Conservation (phyloP, 1,140 invertebrate genomes). For the Pantala flavescens region DNA sequence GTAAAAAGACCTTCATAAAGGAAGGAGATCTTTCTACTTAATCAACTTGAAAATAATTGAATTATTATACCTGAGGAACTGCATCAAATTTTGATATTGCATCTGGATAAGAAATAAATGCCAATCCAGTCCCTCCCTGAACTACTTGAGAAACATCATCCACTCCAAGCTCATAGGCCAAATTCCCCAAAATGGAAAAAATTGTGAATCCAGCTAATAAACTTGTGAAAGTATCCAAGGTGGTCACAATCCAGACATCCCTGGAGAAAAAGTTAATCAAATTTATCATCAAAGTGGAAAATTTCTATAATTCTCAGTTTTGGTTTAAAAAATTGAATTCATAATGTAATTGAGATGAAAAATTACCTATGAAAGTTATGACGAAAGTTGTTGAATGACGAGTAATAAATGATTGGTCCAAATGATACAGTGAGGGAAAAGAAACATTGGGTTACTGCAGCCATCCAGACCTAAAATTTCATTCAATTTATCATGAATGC, state of each 20-base stretch:
- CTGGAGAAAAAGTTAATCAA: constrained; percentile 24
- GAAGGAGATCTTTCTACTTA: too few species aligned
- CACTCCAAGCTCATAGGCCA: constrained; percentile 27
- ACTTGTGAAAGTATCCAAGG: constrained; percentile 42
- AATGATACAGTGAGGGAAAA: constrained; percentile 43
- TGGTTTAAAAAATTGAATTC: too few species aligned
- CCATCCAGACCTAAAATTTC: constrained; percentile 37
- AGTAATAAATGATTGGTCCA: constrained; percentile 40
- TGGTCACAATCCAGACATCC: constrained; percentile 40
- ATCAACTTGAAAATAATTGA: background rate
- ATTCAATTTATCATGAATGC: background rate
- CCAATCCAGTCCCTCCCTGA: constrained; percentile 33
- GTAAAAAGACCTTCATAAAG: too few species aligned
- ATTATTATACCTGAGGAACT: constrained; percentile 32
- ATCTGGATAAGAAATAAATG: constrained; percentile 42
- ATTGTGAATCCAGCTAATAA: constrained; percentile 42
- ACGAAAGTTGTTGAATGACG: constrained; percentile 44
- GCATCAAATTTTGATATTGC: constrained; percentile 40
- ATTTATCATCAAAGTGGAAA: too few species aligned
- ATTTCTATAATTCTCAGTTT: too few species aligned
- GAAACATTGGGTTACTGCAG: constrained; percentile 43
- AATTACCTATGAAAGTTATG: constrained; percentile 42
- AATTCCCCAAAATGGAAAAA: constrained; percentile 39
- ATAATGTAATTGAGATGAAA: too few species aligned
- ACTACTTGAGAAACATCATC: constrained; percentile 30